These are phyloP conservation scores for Bucco capensis DNA, from an alignment of 2,113 vertebrate genomes.

Conservation along the genomic window DNA sequence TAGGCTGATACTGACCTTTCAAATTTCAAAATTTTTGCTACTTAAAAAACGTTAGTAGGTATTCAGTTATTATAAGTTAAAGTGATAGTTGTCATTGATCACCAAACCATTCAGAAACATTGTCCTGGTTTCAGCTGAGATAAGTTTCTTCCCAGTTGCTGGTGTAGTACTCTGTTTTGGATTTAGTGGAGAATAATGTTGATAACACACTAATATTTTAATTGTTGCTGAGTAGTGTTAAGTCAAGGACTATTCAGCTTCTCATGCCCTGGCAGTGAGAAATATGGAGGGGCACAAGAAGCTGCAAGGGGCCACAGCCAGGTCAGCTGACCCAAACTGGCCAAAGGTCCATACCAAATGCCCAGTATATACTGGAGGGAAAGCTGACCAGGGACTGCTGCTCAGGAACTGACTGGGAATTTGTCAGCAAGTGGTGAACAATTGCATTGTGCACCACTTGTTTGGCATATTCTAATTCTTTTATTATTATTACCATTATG, in stretches of 20 bases:
- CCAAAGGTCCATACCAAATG: neutral
- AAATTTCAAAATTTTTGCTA: neutral
- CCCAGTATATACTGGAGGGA: neutral
- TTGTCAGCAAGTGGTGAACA: no score
- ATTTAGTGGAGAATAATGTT: neutral
- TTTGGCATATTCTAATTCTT: neutral
- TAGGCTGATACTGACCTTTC: neutral
- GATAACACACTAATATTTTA: neutral
- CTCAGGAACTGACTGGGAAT: no score
- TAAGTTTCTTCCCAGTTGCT: neutral
- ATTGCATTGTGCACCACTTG: neutral
- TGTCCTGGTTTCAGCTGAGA: no score
- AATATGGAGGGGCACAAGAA: neutral
- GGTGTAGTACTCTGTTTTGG: neutral
- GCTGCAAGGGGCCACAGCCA: neutral
- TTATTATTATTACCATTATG: neutral
- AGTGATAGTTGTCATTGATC: neutral
- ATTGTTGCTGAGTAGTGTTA: neutral
- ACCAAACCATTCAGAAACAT: neutral
- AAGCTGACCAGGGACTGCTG: no score
- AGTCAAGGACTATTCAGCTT: neutral
- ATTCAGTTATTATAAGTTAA: neutral
- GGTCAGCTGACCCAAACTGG: neutral
- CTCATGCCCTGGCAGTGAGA: neutral
- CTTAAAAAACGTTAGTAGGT: neutral